These are phyloP conservation scores for Clunio marinus DNA, from an alignment of 2,888 invertebrate species.

Conservation along the genomic window DNA sequence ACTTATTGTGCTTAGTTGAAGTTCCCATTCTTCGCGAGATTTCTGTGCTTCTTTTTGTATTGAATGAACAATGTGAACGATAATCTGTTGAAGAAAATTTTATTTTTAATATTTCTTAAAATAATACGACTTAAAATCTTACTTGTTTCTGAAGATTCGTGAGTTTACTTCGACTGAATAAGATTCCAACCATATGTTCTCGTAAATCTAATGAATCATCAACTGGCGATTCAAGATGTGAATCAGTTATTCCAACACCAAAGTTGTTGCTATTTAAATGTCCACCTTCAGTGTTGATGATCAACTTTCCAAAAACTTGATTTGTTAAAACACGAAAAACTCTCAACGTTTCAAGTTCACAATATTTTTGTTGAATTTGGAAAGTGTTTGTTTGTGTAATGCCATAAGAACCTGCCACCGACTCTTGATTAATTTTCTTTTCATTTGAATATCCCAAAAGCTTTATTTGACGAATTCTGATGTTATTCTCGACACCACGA, in stretches of 20 bases:
- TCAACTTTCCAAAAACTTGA: conserved; percentile 87
- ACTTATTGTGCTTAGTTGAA: conserved; percentile 52
- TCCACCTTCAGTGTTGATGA: conserved; percentile 53
- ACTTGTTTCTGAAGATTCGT: conserved; percentile 91
- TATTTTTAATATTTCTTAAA: background rate
- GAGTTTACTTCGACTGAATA: conserved; percentile 89
- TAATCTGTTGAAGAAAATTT: conserved; percentile 50
- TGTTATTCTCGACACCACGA: conserved; percentile 85
- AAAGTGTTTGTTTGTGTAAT: conserved; percentile 47
- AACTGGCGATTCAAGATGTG: conserved; percentile 27
- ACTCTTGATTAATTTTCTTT: conserved; percentile 41
- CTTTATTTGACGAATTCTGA: conserved; percentile 79
- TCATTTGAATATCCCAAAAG: conserved; percentile 59
- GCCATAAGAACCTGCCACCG: conserved; percentile 45
- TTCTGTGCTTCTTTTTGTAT: conserved; percentile 83
- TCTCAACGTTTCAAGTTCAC: conserved; percentile 85
- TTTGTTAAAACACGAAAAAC: conserved; percentile 89
- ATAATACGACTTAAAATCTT: background rate
- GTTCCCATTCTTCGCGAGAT: conserved; percentile 89
- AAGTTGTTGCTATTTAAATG: conserved; percentile 45
- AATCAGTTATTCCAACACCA: background rate
- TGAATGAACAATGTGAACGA: conserved; percentile 84
- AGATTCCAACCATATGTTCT: conserved; percentile 94
- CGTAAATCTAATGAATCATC: conserved; percentile 67
- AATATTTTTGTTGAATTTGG: conserved; percentile 74